Evolutionary conservation across 2,888 invertebrate species (phyloP).

Genomic region (Yponomeuta evonymella): DNA sequence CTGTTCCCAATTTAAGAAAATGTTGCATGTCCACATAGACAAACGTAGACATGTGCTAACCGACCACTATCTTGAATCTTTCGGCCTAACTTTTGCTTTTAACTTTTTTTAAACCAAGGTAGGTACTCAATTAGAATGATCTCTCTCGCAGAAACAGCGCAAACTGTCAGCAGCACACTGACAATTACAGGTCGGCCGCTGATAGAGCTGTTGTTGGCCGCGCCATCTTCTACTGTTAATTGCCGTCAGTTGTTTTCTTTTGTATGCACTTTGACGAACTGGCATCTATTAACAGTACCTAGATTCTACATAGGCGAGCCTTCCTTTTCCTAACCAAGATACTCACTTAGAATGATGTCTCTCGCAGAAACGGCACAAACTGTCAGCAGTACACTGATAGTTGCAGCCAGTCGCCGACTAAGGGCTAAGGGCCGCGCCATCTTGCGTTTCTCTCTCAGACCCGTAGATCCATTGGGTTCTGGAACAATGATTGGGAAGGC

Average conservation of each 20-base stretch:
- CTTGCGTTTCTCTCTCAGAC: slow-evolving; percentile 54
- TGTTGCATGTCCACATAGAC: no score
- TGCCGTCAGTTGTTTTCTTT: no score
- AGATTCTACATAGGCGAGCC: no score
- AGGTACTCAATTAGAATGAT: slow-evolving; percentile 57
- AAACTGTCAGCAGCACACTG: slow-evolving; percentile 35
- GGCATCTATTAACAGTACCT: no score
- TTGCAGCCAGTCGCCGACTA: slow-evolving; percentile 66
- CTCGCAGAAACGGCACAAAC: slow-evolving; percentile 49
- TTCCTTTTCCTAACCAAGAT: not conserved
- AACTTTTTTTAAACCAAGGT: not conserved
- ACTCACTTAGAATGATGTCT: slow-evolving; percentile 64
- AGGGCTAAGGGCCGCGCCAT: slow-evolving; percentile 57
- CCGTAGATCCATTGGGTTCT: slow-evolving; percentile 69
- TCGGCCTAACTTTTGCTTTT: no score
- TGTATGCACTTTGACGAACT: no score
- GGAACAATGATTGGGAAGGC: slow-evolving; percentile 41
- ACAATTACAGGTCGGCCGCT: not conserved
- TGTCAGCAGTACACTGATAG: slow-evolving; percentile 48
- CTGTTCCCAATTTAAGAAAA: no score
- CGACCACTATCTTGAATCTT: no score
- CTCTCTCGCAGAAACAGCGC: slow-evolving; percentile 52
- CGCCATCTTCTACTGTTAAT: no score
- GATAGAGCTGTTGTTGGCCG: no score
- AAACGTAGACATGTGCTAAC: not conserved